Evolutionary conservation across 2,113 vertebrate species (phyloP).

Genomic region (Orycteropus afer): DNA sequence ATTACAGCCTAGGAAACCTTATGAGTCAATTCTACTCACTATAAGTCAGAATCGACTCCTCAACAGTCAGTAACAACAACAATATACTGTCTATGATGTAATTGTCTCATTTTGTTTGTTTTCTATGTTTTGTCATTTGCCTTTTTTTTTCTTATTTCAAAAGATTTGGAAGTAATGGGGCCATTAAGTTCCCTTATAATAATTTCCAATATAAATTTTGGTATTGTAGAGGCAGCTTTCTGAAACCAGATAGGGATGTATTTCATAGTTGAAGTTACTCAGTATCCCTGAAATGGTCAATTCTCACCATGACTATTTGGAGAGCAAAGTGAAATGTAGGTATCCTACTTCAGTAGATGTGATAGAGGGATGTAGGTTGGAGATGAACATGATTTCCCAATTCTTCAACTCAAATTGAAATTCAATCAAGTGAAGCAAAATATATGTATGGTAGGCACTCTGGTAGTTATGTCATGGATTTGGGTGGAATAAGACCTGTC

Average conservation of each 20-base stretch:
- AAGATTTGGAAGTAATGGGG: neutral
- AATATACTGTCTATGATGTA: neutral
- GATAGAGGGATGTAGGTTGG: neutral
- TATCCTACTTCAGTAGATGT: neutral
- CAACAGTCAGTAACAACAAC: neutral
- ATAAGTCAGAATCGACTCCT: neutral
- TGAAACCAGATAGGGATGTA: neutral
- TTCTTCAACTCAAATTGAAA: neutral
- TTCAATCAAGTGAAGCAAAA: neutral
- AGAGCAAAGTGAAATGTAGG: neutral
- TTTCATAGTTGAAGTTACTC: neutral
- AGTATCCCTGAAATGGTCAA: neutral
- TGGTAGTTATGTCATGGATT: neutral
- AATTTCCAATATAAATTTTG: neutral
- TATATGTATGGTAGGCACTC: neutral
- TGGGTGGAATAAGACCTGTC: neutral
- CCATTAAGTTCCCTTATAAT: neutral
- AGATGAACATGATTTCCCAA: neutral
- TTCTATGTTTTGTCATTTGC: neutral
- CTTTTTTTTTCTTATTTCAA: neutral
- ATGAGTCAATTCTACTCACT: neutral
- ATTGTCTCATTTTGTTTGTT: neutral
- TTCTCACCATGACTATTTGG: neutral
- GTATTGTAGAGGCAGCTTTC: neutral
- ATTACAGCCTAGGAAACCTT: neutral